phyloP scores from a whole-genome alignment of 2,113 vertebrate genomes.

The Phaetusa simplex region DNA sequence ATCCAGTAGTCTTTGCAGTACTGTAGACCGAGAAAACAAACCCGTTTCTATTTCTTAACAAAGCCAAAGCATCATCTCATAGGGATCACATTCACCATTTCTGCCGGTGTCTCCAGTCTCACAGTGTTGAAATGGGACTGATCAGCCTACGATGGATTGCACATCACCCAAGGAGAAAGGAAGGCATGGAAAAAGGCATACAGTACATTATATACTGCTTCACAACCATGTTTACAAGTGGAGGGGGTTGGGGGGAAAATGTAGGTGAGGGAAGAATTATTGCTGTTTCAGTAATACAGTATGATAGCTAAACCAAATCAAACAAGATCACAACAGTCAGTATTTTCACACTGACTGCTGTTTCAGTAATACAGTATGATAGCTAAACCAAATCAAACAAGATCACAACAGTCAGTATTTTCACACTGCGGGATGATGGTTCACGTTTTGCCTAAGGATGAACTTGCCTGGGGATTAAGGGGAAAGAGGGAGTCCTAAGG shows the following conservation, averaged over 20 bases:
- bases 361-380: slow-evolving; percentile 71
- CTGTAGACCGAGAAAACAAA: slow-evolving; percentile 75
- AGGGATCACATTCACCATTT: slow-evolving; percentile 83
- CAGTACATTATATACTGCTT: slow-evolving; percentile 73
- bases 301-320: slow-evolving; percentile 73
- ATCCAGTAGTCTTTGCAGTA: slow-evolving; percentile 79
- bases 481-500: slow-evolving; percentile 21
- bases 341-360: slow-evolving; percentile 84
- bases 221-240: slow-evolving; percentile 74
- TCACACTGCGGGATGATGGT: slow-evolving; percentile 69
- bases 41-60: slow-evolving; percentile 78
- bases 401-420: slow-evolving; percentile 70
- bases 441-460: slow-evolving; percentile 69
- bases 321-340: slow-evolving; percentile 68
- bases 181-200: slow-evolving; percentile 80
- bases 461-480: slow-evolving; percentile 64
- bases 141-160: slow-evolving; percentile 87
- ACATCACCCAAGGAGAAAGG: slow-evolving; percentile 88
- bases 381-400: slow-evolving; percentile 72
- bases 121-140: slow-evolving; percentile 83
- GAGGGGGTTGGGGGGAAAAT: not conserved
- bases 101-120: slow-evolving; percentile 72
- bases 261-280: slow-evolving; percentile 80
- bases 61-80: slow-evolving; percentile 77
- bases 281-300: slow-evolving; percentile 81